Evolutionary conservation across 2,797 vertebrate genomes (phyloP).

Genomic region (Saguinus oedipus): DNA sequence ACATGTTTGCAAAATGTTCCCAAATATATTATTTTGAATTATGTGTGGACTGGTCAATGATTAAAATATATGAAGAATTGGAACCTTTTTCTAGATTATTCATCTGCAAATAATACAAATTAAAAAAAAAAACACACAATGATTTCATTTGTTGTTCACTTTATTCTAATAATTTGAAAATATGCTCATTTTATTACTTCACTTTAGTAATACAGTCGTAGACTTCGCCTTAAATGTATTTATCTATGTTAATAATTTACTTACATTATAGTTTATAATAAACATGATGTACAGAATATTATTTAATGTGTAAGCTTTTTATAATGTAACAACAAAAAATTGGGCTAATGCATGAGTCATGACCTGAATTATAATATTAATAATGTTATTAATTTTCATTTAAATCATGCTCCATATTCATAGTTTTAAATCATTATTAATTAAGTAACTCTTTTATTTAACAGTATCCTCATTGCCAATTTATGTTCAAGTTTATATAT

Average conservation of each 20-base stretch:
- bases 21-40: neutral
- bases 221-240: neutral
- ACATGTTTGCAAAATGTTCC: neutral
- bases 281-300: neutral
- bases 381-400: constrained; percentile 71
- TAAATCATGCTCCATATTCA: constrained; percentile 69
- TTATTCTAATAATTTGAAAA: constrained; percentile 37
- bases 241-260: constrained; percentile 8
- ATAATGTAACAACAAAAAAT: neutral
- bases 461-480: neutral
- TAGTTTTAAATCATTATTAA: constrained; percentile 68
- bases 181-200: neutral
- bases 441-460: constrained; percentile 52
- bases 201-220: neutral
- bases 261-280: neutral
- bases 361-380: constrained; percentile 9
- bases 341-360: neutral
- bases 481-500: constrained; percentile 23
- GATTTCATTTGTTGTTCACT: neutral
- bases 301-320: neutral
- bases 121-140: neutral
- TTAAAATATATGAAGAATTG: neutral
- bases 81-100: neutral
- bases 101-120: neutral
- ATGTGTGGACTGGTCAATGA: neutral